Percentiles rank a stretch among this genome's conserved stretches.
These are phyloP conservation scores for Odocoileus virginianus DNA, from an alignment of 2,113 vertebrate species.

Conservation along the genomic window DNA sequence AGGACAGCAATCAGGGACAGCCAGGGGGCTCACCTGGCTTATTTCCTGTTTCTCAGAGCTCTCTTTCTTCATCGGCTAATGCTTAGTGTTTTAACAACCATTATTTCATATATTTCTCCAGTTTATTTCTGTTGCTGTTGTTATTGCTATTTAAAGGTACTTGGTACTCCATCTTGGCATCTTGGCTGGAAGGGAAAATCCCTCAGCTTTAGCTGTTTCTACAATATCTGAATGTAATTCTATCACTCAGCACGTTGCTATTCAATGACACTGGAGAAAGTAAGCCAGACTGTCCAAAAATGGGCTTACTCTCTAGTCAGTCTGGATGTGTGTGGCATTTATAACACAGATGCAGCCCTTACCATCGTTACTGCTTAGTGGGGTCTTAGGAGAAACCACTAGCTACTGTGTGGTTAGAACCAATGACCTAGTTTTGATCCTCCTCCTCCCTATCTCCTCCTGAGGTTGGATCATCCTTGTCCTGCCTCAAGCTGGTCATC, in stretches of 20 bases:
- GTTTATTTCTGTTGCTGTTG: not conserved
- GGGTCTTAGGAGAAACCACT: not conserved
- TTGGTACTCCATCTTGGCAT: not conserved
- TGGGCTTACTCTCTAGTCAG: not conserved
- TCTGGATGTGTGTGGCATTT: not conserved
- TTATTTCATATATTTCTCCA: not conserved
- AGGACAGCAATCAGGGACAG: not conserved
- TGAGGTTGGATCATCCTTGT: too few species aligned
- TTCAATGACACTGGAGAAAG: not conserved
- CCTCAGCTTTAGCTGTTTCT: not conserved
- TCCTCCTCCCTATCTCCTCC: not conserved
- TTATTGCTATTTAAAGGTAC: not conserved
- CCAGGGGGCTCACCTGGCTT: not conserved
- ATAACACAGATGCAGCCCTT: fast-evolving
- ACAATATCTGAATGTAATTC: not conserved
- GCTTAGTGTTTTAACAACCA: not conserved
- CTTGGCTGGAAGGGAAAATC: not conserved
- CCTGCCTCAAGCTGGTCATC: not conserved
- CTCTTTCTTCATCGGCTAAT: not conserved
- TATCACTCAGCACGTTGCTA: not conserved
- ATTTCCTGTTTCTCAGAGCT: not conserved
- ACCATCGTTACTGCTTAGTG: not conserved
- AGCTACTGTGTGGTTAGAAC: too few species aligned
- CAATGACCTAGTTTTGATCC: not conserved
- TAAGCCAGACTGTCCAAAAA: not conserved